phyloP scores from a whole-genome alignment of 2,797 vertebrate genomes.

The Nannoperca obscura region DNA sequence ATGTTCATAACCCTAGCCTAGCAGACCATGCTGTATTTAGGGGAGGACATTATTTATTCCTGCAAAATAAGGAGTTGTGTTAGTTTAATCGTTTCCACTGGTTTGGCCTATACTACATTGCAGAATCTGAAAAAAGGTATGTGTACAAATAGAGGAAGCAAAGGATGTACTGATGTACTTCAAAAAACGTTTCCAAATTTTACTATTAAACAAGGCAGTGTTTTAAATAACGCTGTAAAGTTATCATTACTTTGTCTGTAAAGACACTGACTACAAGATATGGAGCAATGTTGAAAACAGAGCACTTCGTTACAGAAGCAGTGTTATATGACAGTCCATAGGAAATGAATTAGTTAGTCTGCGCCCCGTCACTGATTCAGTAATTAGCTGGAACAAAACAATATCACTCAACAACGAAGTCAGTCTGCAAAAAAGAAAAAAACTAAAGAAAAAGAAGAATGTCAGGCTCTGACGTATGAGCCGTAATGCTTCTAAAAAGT shows the following conservation, averaged over 20 bases:
- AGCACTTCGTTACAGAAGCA: conserved; percentile 2
- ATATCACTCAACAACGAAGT: conserved; percentile 4
- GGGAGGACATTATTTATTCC: background rate
- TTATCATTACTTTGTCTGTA: background rate
- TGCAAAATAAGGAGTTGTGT: conserved; percentile 7
- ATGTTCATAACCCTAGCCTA: background rate
- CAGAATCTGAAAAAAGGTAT: background rate
- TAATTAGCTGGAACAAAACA: conserved; percentile 39
- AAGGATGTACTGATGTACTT: background rate
- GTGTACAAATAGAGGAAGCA: background rate
- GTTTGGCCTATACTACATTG: background rate
- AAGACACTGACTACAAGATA: background rate
- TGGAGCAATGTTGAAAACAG: background rate
- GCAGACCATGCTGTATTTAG: background rate
- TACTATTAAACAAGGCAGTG: background rate
- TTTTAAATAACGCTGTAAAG: background rate
- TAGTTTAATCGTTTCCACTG: background rate
- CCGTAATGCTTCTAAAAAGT: background rate
- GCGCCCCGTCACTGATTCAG: conserved; percentile 42
- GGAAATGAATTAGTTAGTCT: conserved; percentile 49
- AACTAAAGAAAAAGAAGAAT: background rate
- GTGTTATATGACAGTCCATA: background rate
- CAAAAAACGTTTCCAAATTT: background rate
- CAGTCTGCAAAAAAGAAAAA: background rate
- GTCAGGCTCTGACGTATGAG: background rate